Base-by-base conservation (phyloP, 2,113 vertebrate genomes). In the Cariama cristata region DNA sequence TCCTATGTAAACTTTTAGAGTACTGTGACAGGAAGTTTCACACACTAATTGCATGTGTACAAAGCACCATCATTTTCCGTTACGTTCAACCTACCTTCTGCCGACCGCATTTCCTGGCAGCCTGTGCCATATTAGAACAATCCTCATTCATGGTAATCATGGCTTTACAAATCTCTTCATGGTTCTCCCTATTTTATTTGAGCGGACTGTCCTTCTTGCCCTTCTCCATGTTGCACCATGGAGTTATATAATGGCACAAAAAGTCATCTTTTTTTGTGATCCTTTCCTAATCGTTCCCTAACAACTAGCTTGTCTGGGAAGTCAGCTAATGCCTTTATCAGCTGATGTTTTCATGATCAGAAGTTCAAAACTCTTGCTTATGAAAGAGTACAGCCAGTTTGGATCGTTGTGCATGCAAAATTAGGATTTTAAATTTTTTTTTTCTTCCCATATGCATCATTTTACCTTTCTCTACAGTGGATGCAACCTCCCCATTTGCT, bases 121-220 rank as follows among this genome's bases (percentile, higher is more conserved):
- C 26, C 4, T 3, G 11, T 40, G 75, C 64, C 47, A 4, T 63
- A 23, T 6, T 2, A 5, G 40, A 50, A 24, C 50, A 19, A 4
- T 45, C 24, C 32, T 16, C 67, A 3, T 3, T 32, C 12, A 4
- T 23, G 22, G 10, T 12, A 21, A 7, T 27, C 14, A 2, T 9
- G 32, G 9, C 38, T 62, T 62, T 30, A 4, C 13, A 35, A 3
- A 7, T 9, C 24, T 50, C n/a, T 42, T 24, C 1, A 0, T 4
- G 8, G 3, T 9, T 62, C 64, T 58, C 17, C 24, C 44, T 44
- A 0, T 44, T 64, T 32, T 32, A 4, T 47, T 19, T 53, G 44
- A 69, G 38, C 35, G 33, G 35, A 14, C 14, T 53, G 18, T 64
- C 53, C 49, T 52, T 24, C 63, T 55, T n/a, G n/a, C 20, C 50